These are phyloP conservation scores for Drosophila borborema DNA, from an alignment of 2,888 invertebrate species.

Conservation along the genomic window DNA sequence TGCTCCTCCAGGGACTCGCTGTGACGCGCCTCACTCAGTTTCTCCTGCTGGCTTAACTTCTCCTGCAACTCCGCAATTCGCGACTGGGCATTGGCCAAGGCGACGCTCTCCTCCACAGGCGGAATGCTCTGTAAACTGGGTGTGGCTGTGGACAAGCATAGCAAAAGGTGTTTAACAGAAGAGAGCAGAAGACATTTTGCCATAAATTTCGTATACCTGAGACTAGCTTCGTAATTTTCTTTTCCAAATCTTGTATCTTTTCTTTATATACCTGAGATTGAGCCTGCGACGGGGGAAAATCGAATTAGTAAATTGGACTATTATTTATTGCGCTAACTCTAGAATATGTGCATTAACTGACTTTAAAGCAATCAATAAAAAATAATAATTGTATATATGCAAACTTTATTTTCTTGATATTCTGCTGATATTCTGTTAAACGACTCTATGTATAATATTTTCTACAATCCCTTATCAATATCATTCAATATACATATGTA, in stretches of 20 bases:
- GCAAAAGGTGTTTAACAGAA: not conserved
- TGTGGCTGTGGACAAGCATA: conserved; percentile 49
- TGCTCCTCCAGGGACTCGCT: conserved; percentile 69
- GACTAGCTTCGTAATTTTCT: conserved; percentile 72
- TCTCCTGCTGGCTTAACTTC: conserved; percentile 53
- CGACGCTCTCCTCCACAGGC: conserved; percentile 42
- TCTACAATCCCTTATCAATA: not conserved
- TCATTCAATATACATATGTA: not conserved
- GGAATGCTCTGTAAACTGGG: conserved; percentile 64
- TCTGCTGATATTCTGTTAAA: not conserved
- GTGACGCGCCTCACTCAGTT: conserved; percentile 54
- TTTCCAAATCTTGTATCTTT: conserved; percentile 83
- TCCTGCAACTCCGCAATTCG: conserved; percentile 56
- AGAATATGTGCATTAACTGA: conserved; percentile 30
- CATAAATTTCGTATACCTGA: conserved; percentile 60
- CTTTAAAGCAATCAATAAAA: too few species aligned
- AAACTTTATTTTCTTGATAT: too few species aligned
- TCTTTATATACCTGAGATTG: conserved; percentile 84
- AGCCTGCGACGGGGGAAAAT: conserved; percentile 66
- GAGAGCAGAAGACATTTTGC: not conserved
- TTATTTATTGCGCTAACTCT: too few species aligned
- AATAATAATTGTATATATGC: too few species aligned
- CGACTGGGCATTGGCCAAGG: conserved; percentile 48
- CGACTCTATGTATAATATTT: not conserved
- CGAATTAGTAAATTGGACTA: not conserved